Base-by-base conservation (phyloP, 2,888 invertebrate genomes). In the Epinotia ramella region DNA sequence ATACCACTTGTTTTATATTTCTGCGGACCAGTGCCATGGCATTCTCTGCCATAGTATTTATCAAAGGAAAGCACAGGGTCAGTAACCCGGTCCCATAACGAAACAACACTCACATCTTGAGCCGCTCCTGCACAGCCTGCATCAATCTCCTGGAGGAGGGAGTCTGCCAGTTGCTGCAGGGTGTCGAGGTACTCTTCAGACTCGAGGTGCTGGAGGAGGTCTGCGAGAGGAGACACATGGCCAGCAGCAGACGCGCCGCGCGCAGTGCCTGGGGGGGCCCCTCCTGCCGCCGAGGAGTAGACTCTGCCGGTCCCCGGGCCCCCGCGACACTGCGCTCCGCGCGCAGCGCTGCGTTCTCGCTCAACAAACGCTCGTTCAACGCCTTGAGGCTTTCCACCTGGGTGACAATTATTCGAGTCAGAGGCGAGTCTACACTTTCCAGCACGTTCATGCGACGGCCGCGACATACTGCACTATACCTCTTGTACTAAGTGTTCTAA, bases 221-320 rank as follows among this genome's bases (percentile, higher is more conserved):
- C 97, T 96, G 97, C 95, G 96, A 97, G 95, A 97, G 97, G 95
- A 97, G 97, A 96, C 96, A 97, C 89, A 97, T 95, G 94, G 96
- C 95, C 90, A 97, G 96, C 95, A 96, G 96, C 96, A 96, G 95
- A 82, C 97, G 96, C 68, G 96, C 95, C 95, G 95, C 95, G 94
- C 95, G 95, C 93, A 95, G 91, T 95, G 96, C 96, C 96, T 95
- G 92, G 95, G 96, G 96, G 91, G 95, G 95, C 96, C 95, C 96
- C 96, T 96, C 97, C 96, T 98, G 98, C 99, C 98, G 96, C 99
- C 95, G 99, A 99, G 98, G 98, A 96, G 95, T 94, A 97, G 96
- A 97, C 96, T 95, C 97, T 95, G 97, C 97, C 90, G 97, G 96
- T 97, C 97, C 96, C 88, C 90, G 95, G 95, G 95, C 94, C 91